Evolutionary conservation across 64 coral and sea anemone species (phyloP).

Genomic region (Montipora cactus): DNA sequence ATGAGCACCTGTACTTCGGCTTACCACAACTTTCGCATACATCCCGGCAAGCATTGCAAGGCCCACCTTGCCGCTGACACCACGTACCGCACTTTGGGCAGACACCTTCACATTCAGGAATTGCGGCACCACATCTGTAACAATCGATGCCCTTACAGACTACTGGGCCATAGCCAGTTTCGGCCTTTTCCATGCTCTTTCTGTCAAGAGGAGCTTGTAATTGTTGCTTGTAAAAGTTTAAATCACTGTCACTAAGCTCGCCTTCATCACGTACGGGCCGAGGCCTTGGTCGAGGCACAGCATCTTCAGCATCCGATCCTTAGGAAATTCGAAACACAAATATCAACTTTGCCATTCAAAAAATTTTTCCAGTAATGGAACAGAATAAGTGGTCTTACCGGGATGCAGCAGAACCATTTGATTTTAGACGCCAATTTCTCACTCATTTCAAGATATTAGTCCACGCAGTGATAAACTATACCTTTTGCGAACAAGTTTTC

Average conservation of each 20-base stretch:
- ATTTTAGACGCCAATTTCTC: too few species aligned
- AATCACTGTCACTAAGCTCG: slow-evolving; percentile 67
- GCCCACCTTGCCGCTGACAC: slow-evolving; percentile 51
- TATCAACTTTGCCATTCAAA: too few species aligned
- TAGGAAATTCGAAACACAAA: background rate
- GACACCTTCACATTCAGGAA: slow-evolving; percentile 46
- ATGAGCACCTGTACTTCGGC: slow-evolving; percentile 45
- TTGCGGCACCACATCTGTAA: slow-evolving; percentile 38
- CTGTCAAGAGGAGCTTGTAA: slow-evolving; percentile 14
- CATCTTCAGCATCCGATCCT: slow-evolving; percentile 16
- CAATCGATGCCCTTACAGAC: slow-evolving; percentile 59
- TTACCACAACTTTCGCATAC: slow-evolving; percentile 55
- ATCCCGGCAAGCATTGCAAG: slow-evolving; percentile 71
- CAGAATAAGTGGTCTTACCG: too few species aligned
- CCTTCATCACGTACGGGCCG: slow-evolving; percentile 2
- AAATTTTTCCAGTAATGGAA: background rate
- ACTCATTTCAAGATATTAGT: too few species aligned
- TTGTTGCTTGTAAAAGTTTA: slow-evolving; percentile 43
- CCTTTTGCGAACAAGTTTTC: too few species aligned
- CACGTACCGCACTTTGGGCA: slow-evolving; percentile 57
- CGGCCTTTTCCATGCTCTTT: background rate
- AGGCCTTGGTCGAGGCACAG: background rate
- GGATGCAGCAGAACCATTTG: too few species aligned
- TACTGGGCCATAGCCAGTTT: background rate
- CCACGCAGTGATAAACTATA: too few species aligned